These are phyloP conservation scores for Nasonovia ribisnigri DNA, from an alignment of 2,888 invertebrate species.

Conservation along the genomic window DNA sequence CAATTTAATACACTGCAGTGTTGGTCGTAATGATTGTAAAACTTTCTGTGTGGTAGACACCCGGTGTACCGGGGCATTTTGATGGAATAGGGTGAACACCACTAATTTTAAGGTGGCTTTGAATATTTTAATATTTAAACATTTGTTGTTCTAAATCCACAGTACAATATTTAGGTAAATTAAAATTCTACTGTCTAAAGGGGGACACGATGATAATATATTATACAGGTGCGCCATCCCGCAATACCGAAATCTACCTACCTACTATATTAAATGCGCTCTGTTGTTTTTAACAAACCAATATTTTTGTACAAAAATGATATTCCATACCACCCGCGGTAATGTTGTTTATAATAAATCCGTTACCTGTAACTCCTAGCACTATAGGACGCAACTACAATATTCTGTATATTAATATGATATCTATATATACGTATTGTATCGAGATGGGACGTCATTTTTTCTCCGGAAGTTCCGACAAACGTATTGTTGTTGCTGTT, in stretches of 20 bases:
- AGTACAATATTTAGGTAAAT: conserved; percentile 42
- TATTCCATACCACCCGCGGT: background rate
- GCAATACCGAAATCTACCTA: background rate
- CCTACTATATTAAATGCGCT: background rate
- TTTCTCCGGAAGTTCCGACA: background rate
- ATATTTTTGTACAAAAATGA: conserved; percentile 16
- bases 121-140: conserved; percentile 28
- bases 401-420: background rate
- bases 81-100: conserved; percentile 41
- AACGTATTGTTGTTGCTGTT: too few relatives aligned
- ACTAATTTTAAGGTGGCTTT: conserved; percentile 38
- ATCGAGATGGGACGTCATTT: background rate
- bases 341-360: background rate
- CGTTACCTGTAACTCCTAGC: background rate
- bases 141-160: conserved; percentile 31
- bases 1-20: conserved; percentile 29
- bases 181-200: background rate
- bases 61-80: background rate
- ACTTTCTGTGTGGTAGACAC: background rate
- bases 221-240: background rate
- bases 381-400: background rate
- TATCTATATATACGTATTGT: background rate
- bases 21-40: conserved; percentile 18
- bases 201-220: background rate
- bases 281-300: conserved; percentile 16